Conservation (phyloP, 2,113 vertebrate genomes). For the Pholis gunnellus region DNA sequence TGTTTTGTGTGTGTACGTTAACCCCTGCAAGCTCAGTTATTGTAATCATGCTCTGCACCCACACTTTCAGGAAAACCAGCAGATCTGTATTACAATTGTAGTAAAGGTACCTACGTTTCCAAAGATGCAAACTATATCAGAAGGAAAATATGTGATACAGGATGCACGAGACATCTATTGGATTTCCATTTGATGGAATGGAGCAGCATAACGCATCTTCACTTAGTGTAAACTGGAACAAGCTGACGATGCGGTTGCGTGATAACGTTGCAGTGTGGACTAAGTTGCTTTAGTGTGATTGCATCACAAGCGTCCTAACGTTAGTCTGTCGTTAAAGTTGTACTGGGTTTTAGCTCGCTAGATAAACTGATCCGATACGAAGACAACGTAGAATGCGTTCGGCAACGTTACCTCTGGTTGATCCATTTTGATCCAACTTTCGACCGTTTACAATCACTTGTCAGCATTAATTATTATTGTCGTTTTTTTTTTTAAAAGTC, state of each 20-base stretch:
- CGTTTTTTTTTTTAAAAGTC: neutral
- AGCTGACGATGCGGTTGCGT: neutral
- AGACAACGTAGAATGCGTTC: neutral
- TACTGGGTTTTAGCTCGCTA: too few relatives aligned
- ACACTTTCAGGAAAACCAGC: neutral
- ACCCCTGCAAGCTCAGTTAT: neutral
- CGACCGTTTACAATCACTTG: neutral
- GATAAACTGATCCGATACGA: neutral
- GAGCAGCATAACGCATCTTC: neutral
- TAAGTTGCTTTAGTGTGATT: neutral
- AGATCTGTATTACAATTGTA: neutral
- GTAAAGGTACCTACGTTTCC: neutral
- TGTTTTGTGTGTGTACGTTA: neutral
- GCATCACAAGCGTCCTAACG: neutral
- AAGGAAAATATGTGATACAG: neutral
- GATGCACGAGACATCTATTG: neutral
- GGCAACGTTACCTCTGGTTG: constrained; percentile 46
- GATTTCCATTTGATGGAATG: neutral
- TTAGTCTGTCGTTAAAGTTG: neutral
- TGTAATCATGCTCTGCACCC: neutral
- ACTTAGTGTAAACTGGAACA: neutral
- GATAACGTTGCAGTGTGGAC: neutral
- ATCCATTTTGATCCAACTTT: constrained; percentile 42
- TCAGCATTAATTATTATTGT: neutral
- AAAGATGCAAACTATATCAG: neutral